Evolutionary conservation across 2,797 vertebrate species (phyloP), one percentile per base, ranked within the genome.

Genomic region (Tokudaia tokunoshimensis): DNA sequence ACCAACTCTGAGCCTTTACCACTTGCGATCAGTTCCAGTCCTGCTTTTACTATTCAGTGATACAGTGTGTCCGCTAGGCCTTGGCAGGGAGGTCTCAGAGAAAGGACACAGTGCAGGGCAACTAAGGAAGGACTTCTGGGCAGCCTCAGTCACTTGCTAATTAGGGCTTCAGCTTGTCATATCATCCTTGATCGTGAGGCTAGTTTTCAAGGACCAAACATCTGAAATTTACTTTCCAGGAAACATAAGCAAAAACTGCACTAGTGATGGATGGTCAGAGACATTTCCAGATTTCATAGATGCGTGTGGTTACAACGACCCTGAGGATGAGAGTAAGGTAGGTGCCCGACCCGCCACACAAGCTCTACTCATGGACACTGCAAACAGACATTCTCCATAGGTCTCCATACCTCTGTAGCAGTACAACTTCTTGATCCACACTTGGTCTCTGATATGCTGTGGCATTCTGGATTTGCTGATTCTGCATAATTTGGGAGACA

Each of bases 181-280:
- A 9, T 20, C n/a, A 47, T 13, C 29, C 9, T 55, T 31, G 6
- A 24, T 8, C 2, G 3, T 47, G 15, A 81, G 70, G 37, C 13
- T 15, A 6, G 14, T 29, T 52, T 63, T 47, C 17, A n/a, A 0
- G 12, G 41, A 29, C 44, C 91, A 91, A 93, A 94, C 37, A 59
- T 57, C 61, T 52, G 20, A 79, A 85, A 92, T 95, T 97, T 79
- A 6, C 79, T 96, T 98, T 98, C 52, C 97, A 99, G 99, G 99
- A 94, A 99, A 99, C 98, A 99, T 99, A 88, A 99, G 99, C 98
- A 99, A 99, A 98, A 99, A 99, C 95, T 99, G 99, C 97, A 99
- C 99, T 0, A 97, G 98, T 4, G 97, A 98, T 0, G 99, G 99
- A 7, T 99, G 99, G 99, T 99, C 99, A 0, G 98, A 99, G 6